phyloP scores from a whole-genome alignment of 2,113 vertebrate species.

The Anhinga rufa region DNA sequence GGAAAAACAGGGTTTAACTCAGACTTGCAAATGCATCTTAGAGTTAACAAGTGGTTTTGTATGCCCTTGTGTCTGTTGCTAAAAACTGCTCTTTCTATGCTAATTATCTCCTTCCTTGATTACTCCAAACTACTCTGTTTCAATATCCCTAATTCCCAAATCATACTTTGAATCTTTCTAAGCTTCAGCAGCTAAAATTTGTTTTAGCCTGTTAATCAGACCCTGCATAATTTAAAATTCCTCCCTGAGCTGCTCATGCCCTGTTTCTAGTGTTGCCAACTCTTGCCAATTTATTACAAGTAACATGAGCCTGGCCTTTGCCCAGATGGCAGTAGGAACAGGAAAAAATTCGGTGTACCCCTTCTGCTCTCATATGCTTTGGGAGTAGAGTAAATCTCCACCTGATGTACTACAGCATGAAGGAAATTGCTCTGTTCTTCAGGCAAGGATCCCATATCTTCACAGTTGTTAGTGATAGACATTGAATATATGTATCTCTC shows the following conservation, averaged over 20 bases:
- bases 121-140: neutral
- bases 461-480: neutral
- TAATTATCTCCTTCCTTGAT: conserved; percentile 1
- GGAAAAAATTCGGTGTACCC: neutral
- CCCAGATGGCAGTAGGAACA: neutral
- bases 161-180: neutral
- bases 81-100: neutral
- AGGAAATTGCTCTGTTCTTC: neutral
- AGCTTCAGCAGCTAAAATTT: neutral
- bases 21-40: neutral
- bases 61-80: neutral
- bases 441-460: neutral
- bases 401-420: neutral
- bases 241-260: neutral
- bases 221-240: neutral
- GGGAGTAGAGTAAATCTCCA: neutral
- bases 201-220: neutral
- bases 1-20: neutral
- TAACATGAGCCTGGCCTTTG: neutral
- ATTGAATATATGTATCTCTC: neutral
- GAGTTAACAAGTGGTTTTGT: neutral
- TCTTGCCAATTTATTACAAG: neutral
- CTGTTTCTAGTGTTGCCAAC: neutral
- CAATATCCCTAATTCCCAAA: neutral
- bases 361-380: neutral